Base-by-base conservation (phyloP, 2,113 vertebrate genomes). In the Dipodomys ordii region DNA sequence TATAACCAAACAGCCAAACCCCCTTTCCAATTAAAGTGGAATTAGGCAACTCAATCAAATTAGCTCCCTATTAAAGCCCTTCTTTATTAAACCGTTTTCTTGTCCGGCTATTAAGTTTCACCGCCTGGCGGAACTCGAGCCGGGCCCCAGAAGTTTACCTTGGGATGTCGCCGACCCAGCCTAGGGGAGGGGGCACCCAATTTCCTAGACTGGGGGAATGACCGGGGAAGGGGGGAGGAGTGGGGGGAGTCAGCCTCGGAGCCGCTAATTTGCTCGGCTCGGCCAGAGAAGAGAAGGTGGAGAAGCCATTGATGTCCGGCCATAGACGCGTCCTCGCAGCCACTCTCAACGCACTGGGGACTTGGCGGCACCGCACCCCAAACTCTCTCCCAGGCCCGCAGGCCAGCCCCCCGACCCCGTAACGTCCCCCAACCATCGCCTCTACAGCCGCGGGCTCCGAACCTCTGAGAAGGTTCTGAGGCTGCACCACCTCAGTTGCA, bases 11-110 rank as follows among this genome's bases (percentile, higher is more conserved):
- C 97, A 98, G 97, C 97, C 98, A 98, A 96, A 97, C 98, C 97
- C 95, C 93, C 98, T 98, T 98, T 98, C 98, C 98, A 99, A 99
- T 98, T 99, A 99, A 99, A 98, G 97, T 98, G 98, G 98, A 98
- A 99, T 99, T 99, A 99, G 98, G 97, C 97, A 98, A 98, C 97
- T 98, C 98, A 98, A 98, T 98, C 98, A 98, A 98, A 98, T 98
- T 98, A 98, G 98, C 97, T 98, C 97, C 97, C 98, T 97, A 98
- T 98, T 98, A 98, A 98, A 98, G 98, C 98, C 98, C 96, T 98
- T 97, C 98, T 98, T 98, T 99, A 99, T 98, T 99, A 99, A 98
- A 98, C 96, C 96, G 88, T 98, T 98, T 98, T 98, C 98, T 98
- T 97, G 98, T 98, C 97, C 98, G 97, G 97, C 98, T 98, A 98